Evolutionary conservation across 2,888 invertebrate species (phyloP), one percentile per base, ranked within the genome.

Genomic region (Apomyelois bistriatella): DNA sequence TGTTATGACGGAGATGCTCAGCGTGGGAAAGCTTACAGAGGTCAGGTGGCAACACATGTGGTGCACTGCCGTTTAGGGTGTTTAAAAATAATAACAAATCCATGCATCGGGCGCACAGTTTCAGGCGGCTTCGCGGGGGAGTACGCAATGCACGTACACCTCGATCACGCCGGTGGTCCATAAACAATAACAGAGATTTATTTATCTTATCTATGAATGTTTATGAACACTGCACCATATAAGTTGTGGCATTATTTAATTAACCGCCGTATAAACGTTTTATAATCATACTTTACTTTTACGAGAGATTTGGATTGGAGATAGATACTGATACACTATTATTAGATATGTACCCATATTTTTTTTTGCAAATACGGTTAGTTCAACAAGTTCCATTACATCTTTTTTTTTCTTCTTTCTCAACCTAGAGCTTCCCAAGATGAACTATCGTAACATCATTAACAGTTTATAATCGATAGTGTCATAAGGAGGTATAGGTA

Each of bases 41-140:
- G 87, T 90, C 90, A 90, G 90, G 90, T 90, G 89, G 82, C 65
- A 65, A 65, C 85, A 87, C 88, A 89, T 89, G 85, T 89, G 88
- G 77, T 76, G 76, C 80, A 79, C 82, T 84, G 75, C 77, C 79
- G 84, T 82, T 84, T 79, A 76, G 77, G 74, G 77, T 71, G 76
- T 81, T 85, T 85, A 84, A 84, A 87, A 88, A 88, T 86, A 88
- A 86, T 86, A 79, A 79, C 81, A 73, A 76, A 81, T 76, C 81
- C 78, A 76, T 77, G 78, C 79, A 74, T 57, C 64, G 66, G 40
- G 9, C 49, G 40, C 37, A 17, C 12, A 13, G 35, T 10, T 16
- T 10, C 56, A 15, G 64, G 65, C 60, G 68, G 60, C 84, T 78
- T 83, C 75, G 86, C 86, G 89, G 88, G 88, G 85, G 88, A 83